phyloP scores from a whole-genome alignment of 1,140 invertebrate species.

The Brachionus koreanus region DNA sequence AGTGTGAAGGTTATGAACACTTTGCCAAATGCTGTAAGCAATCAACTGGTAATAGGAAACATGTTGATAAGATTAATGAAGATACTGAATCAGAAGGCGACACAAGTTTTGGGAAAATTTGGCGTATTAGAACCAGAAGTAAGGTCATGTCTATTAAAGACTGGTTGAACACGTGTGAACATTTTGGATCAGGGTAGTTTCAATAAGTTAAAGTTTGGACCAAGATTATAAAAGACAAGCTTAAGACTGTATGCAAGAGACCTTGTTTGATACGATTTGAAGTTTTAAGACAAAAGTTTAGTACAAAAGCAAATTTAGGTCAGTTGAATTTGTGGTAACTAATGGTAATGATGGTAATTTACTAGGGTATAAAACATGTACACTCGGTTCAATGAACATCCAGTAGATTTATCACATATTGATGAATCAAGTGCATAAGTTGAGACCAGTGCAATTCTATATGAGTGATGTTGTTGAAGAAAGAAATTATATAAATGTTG shows the following conservation, averaged over 20 bases:
- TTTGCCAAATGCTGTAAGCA: not conserved
- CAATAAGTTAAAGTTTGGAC: not conserved
- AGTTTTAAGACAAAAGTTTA: not conserved
- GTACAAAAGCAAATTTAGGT: not conserved
- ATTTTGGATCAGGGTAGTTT: not conserved
- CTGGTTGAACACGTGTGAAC: not conserved
- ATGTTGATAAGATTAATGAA: not conserved
- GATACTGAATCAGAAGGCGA: not conserved
- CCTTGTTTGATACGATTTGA: not conserved
- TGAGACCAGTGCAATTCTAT: not conserved
- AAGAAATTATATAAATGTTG: not conserved
- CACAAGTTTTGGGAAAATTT: not conserved
- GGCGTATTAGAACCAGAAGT: not conserved
- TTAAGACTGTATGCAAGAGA: not conserved
- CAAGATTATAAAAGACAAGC: not conserved
- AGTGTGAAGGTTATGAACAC: not conserved
- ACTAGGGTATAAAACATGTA: not conserved
- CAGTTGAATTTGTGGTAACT: not conserved
- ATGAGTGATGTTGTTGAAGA: not conserved
- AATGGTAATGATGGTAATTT: not conserved
- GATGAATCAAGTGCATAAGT: not conserved
- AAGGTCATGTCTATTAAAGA: not conserved
- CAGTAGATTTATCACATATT: not conserved
- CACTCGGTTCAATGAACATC: not conserved
- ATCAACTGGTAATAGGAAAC: not conserved